These are phyloP conservation scores for Silurus aristotelis DNA, from an alignment of 2,797 vertebrate genomes.

Conservation along the genomic window DNA sequence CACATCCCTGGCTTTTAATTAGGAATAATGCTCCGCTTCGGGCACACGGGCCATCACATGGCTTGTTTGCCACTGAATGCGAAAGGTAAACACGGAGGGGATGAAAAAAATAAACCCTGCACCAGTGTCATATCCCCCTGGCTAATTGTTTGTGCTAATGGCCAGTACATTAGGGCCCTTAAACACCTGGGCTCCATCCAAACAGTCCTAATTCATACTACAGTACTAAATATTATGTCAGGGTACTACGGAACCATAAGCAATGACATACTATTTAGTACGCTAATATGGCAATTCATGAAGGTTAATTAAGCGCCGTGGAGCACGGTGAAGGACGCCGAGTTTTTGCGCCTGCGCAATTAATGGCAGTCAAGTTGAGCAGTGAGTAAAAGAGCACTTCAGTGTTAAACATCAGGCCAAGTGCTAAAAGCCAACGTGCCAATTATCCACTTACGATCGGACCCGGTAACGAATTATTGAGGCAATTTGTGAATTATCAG, in stretches of 20 bases:
- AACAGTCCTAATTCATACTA: background rate
- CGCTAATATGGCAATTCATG: slow-evolving; percentile 73
- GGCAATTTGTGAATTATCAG: slow-evolving; percentile 33
- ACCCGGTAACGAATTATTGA: slow-evolving; percentile 56
- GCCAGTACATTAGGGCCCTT: slow-evolving; percentile 77
- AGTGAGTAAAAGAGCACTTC: slow-evolving; percentile 61
- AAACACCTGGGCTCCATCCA: slow-evolving; percentile 73
- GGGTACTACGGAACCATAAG: background rate
- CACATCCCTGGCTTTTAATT: slow-evolving; percentile 72
- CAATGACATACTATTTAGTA: slow-evolving; percentile 15
- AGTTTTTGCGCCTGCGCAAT: slow-evolving; percentile 65
- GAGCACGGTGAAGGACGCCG: slow-evolving; percentile 71
- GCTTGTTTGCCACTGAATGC: slow-evolving; percentile 78
- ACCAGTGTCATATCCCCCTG: slow-evolving; percentile 63
- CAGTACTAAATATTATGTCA: slow-evolving; percentile 22
- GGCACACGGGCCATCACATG: slow-evolving; percentile 73
- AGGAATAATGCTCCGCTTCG: slow-evolving; percentile 72
- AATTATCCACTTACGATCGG: slow-evolving; percentile 71
- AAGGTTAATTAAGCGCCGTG: slow-evolving; percentile 77
- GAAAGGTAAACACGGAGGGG: slow-evolving; percentile 74
- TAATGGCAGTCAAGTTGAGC: slow-evolving; percentile 60
- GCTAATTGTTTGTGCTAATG: slow-evolving; percentile 77
- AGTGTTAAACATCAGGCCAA: slow-evolving; percentile 66
- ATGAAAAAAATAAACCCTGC: slow-evolving; percentile 40
- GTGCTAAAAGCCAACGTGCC: slow-evolving; percentile 74